Conservation (phyloP, 2,888 invertebrate genomes). For the Chirona hameri region DNA sequence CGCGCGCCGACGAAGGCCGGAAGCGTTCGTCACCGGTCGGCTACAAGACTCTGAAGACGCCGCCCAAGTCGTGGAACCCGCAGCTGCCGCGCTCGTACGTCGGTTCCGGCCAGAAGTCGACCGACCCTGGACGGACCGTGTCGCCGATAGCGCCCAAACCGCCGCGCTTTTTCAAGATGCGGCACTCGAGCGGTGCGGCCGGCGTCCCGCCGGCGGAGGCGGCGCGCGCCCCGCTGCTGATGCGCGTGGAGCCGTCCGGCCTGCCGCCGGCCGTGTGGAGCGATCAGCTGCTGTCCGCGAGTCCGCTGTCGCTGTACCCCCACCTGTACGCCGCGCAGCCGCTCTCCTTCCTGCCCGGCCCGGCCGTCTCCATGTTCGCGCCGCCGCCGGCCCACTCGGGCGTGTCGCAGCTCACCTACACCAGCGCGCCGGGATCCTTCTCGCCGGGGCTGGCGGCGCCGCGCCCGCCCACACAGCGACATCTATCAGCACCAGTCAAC, state of each 20-base stretch:
- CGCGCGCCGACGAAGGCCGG: constrained; percentile 30
- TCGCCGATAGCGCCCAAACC: constrained; percentile 46
- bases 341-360: not conserved
- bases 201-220: not conserved
- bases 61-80: constrained; percentile 61
- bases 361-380: constrained; percentile 3
- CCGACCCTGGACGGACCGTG: constrained; percentile 31
- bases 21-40: constrained; percentile 43
- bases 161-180: constrained; percentile 57
- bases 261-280: not conserved
- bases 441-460: constrained; percentile 10
- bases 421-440: not conserved
- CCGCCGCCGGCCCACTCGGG: constrained; percentile 11
- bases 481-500: not conserved
- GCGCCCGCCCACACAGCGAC: not conserved
- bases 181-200: constrained; percentile 40
- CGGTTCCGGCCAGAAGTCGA: constrained; percentile 40
- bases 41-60: constrained; percentile 58
- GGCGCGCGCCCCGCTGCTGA: constrained; percentile 1
- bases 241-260: not conserved
- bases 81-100: constrained; percentile 34
- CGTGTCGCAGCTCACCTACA: constrained; percentile 1
- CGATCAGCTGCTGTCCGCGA: not conserved
- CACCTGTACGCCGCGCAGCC: constrained; percentile 28
- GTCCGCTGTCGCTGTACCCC: constrained; percentile 8